Percentiles rank a stretch among this genome's conserved stretches.
Evolutionary conservation across 2,888 invertebrate species (phyloP).

Genomic region (Unio delphinus): DNA sequence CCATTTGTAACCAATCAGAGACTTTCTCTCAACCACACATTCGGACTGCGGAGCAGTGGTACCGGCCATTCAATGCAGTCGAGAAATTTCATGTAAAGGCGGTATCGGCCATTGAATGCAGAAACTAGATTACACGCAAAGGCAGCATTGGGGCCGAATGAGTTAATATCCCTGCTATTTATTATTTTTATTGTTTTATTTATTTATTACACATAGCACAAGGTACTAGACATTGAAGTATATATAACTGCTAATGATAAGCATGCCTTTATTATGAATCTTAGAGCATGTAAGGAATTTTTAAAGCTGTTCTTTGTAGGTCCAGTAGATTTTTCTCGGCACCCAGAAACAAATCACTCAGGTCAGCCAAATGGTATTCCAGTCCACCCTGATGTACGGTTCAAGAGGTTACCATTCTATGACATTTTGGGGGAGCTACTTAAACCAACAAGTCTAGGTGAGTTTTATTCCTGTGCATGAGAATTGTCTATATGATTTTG

Average conservation of each 20-base stretch:
- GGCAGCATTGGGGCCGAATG: no score
- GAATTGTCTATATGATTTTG: background rate
- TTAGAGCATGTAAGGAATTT: conserved; percentile 8
- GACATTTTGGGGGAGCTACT: conserved; percentile 89
- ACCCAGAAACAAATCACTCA: background rate
- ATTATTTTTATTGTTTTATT: background rate
- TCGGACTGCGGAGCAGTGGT: no score
- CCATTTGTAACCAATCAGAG: no score
- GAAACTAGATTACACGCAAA: no score
- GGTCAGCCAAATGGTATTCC: conserved; percentile 72
- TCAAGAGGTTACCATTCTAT: conserved; percentile 93
- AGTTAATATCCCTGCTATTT: background rate
- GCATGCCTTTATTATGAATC: background rate
- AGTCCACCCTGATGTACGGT: conserved; percentile 92
- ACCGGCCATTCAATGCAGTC: no score
- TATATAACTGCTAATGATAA: conserved; percentile 3
- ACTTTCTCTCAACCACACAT: no score
- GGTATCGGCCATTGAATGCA: no score
- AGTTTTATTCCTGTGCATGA: conserved; percentile 29
- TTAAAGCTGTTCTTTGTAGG: background rate
- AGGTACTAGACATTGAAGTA: background rate
- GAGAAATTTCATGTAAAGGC: no score
- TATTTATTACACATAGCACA: background rate
- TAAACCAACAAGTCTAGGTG: conserved; percentile 87
- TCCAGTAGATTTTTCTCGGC: background rate